Evolutionary conservation across 2,888 invertebrate genomes (phyloP).

Genomic region (Gisinianus flammeolus): DNA sequence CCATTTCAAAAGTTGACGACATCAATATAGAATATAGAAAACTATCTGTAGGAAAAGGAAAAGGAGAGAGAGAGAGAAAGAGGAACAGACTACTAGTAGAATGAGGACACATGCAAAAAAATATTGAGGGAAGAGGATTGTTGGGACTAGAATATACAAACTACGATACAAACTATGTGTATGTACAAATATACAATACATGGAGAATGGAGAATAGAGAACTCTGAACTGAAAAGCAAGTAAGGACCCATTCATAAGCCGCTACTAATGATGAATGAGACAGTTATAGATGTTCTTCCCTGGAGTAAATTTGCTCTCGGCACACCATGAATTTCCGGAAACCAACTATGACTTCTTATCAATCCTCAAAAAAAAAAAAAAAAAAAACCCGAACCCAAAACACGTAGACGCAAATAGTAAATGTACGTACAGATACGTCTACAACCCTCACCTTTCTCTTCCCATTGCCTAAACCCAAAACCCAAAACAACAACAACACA

Average conservation of each 20-base stretch:
- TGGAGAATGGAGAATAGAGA: background rate
- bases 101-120: conserved; percentile 43
- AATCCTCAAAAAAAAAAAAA: background rate
- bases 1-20: conserved; percentile 50
- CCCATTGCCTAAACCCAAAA: background rate
- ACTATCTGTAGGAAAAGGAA: background rate
- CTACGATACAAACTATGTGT: background rate
- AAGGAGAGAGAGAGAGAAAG: conserved; percentile 1
- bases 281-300: conserved; percentile 43
- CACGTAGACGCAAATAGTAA: too few relatives aligned
- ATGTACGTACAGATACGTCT: too few relatives aligned
- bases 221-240: background rate
- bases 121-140: background rate
- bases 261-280: conserved; percentile 48
- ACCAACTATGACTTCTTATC: conserved; percentile 17
- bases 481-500: background rate
- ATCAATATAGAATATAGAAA: conserved; percentile 37
- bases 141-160: background rate
- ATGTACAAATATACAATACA: background rate
- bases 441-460: too few relatives aligned
- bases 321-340: conserved; percentile 36
- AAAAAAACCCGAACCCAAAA: too few relatives aligned
- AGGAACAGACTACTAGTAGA: too few relatives aligned
- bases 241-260: conserved; percentile 34
- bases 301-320: conserved; percentile 45